A percentile compares a stretch with the other conserved stretches of the same genome.
Conservation (phyloP, 2,797 vertebrate genomes). For the Onychomys arenicola region DNA sequence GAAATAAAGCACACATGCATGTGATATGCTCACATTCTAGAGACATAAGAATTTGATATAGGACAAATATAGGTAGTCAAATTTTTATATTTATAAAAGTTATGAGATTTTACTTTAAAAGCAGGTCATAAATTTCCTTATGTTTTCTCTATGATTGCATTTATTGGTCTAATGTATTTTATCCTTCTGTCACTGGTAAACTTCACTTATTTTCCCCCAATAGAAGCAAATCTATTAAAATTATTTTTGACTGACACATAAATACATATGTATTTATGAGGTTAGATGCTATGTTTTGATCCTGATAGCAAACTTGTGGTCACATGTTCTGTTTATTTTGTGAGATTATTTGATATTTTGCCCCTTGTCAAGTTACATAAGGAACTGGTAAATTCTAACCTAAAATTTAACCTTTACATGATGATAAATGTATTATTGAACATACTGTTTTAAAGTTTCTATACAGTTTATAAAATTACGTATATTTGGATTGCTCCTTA, state of each 20-base stretch:
- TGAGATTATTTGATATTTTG: slow-evolving; percentile 12
- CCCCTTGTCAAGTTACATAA: slow-evolving; percentile 20
- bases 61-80: background rate
- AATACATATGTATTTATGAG: background rate
- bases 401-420: slow-evolving; percentile 44
- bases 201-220: background rate
- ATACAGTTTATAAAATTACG: background rate
- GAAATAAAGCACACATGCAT: background rate
- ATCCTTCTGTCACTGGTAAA: slow-evolving; percentile 3
- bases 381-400: slow-evolving; percentile 25
- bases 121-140: slow-evolving; percentile 31
- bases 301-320: background rate
- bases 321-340: slow-evolving; percentile 10
- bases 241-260: background rate
- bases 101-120: slow-evolving; percentile 19
- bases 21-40: background rate
- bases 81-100: slow-evolving; percentile 32
- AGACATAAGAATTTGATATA: slow-evolving; percentile 27
- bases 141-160: background rate
- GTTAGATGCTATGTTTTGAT: background rate
- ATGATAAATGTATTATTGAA: background rate
- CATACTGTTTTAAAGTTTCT: background rate
- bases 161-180: slow-evolving; percentile 28
- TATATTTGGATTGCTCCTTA: slow-evolving; percentile 17
- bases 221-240: background rate